Percentiles rank a stretch among this genome's conserved stretches.
These are phyloP conservation scores for Paguma larvata DNA, from an alignment of 2,797 vertebrate species.

Conservation along the genomic window DNA sequence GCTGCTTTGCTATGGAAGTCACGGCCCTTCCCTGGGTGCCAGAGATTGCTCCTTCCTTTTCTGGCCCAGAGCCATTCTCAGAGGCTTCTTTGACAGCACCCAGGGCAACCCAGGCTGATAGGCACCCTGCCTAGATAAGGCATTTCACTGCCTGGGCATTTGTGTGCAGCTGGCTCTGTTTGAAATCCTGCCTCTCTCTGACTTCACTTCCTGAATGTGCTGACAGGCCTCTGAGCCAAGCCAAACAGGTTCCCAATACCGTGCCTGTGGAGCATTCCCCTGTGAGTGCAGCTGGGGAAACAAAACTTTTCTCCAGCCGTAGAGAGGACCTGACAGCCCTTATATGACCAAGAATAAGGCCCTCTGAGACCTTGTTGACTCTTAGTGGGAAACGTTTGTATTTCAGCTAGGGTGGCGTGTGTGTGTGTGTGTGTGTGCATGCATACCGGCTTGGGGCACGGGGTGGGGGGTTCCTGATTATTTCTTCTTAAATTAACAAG, in stretches of 20 bases:
- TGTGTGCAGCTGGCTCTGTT: constrained; percentile 85
- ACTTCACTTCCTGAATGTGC: constrained; percentile 90
- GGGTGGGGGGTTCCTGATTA: neutral
- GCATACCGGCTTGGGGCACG: neutral
- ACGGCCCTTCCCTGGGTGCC: neutral
- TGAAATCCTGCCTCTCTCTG: constrained; percentile 88
- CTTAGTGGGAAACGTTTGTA: constrained; percentile 78
- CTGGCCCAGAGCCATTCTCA: constrained; percentile 39
- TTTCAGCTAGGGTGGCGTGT: constrained; percentile 17
- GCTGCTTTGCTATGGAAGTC: neutral
- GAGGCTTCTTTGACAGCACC: constrained; percentile 51
- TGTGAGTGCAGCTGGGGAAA: constrained; percentile 90
- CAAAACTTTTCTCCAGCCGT: constrained; percentile 86
- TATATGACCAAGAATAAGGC: constrained; percentile 77
- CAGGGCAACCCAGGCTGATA: constrained; percentile 56
- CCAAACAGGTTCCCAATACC: constrained; percentile 90
- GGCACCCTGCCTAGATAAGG: constrained; percentile 84
- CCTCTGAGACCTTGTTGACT: constrained; percentile 73
- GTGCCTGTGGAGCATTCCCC: constrained; percentile 89
- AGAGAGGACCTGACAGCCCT: constrained; percentile 82
- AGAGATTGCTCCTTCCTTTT: constrained; percentile 47
- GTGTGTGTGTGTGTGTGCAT: neutral
- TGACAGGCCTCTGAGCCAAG: constrained; percentile 89
- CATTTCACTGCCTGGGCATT: constrained; percentile 84
- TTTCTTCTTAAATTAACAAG: constrained; percentile 65